Base-by-base conservation (phyloP, 2,113 vertebrate genomes). In the Ardeotis arabs region DNA sequence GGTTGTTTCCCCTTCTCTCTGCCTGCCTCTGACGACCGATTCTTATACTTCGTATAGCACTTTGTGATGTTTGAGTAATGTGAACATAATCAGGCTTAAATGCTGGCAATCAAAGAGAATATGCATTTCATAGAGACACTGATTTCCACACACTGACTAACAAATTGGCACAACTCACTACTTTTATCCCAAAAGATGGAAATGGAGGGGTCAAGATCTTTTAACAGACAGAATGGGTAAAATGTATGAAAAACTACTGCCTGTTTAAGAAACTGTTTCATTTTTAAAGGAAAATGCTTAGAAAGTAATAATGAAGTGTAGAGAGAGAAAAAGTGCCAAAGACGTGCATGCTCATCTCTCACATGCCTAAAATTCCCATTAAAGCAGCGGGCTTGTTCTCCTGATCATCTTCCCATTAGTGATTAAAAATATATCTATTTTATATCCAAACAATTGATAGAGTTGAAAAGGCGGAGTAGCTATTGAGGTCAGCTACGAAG, bases 161-260 rank as follows among this genome's bases (percentile, higher is more conserved):
- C 77, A 97, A 97, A 97, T 96, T 97, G 98, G 96, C 95, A 95
- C 81, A 96, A 95, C 87, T 96, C 94, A 96, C 87, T 96, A 82
- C 95, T 82, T 78, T 96, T 92, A 91, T 95, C 84, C 95, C 85
- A 74, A 95, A 96, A 96, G 95, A 83, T 20, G 56, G 86, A 97
- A 98, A 97, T 90, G 81, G 88, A 97, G 69, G 85, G 98, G 98
- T 98, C 98, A 98, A 98, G 96, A 96, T 97, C 95, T 96, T 97
- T 97, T 97, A 97, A 98, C 96, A 95, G 66, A 96, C 20, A 10
- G 93, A 97, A 97, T 79, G 96, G 81, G 92, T 92, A 90, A 95
- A 97, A 96, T 52, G 77, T 83, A 95, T 72, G 53, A 92, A 96
- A 97, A 96, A 81, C 77, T 89, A 77, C 63, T 77, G 66, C 31